phyloP scores from a whole-genome alignment of 2,797 vertebrate genomes.

The Enteromius paludinosus region DNA sequence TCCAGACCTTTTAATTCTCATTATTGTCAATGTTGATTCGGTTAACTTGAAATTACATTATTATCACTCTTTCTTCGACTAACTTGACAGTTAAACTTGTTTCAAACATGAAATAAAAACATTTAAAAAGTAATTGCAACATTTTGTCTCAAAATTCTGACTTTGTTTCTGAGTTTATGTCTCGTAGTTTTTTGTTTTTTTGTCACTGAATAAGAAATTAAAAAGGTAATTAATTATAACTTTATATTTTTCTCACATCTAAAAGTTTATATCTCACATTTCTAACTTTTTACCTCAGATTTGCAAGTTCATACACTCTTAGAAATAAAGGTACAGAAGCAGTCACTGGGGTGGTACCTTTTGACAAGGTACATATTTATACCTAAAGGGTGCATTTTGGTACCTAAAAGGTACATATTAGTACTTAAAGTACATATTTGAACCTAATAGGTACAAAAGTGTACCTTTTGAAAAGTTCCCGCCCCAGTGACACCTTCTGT shows the following conservation, averaged over 20 bases:
- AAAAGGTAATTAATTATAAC: not conserved
- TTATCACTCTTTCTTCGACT: too few species aligned
- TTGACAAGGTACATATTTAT: too few species aligned
- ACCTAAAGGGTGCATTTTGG: too few species aligned
- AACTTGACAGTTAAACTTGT: not conserved
- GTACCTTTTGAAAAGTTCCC: too few species aligned
- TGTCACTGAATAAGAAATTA: not conserved
- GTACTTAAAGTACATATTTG: too few species aligned
- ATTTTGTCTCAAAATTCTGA: not conserved
- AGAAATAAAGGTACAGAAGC: too few species aligned
- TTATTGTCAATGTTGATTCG: not conserved
- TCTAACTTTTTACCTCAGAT: too few species aligned
- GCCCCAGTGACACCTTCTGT: too few species aligned
- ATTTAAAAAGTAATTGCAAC: not conserved
- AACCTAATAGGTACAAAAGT: too few species aligned
- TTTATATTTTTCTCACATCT: not conserved
- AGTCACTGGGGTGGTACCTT: too few species aligned
- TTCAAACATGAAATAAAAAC: not conserved
- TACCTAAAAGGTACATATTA: too few species aligned
- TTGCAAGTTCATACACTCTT: not conserved
- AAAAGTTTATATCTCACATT: too few species aligned
- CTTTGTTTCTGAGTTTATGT: not conserved
- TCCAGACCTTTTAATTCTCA: not conserved
- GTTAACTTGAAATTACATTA: not conserved
- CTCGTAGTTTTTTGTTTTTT: not conserved